These are phyloP conservation scores for Rhogogaster chlorosoma DNA, from an alignment of 2,888 invertebrate species.

Conservation along the genomic window DNA sequence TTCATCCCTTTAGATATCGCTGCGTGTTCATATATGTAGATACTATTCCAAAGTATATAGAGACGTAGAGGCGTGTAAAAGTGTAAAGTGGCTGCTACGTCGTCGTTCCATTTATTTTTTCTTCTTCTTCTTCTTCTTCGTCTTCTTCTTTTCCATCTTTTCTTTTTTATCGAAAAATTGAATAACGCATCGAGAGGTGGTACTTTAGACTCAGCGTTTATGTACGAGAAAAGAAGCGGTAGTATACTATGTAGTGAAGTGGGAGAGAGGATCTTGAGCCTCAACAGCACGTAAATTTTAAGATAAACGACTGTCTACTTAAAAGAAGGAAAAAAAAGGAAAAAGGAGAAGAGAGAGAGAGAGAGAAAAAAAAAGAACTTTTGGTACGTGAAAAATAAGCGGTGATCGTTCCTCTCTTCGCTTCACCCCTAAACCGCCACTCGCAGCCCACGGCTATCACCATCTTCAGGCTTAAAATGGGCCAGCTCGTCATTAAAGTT, in stretches of 20 bases:
- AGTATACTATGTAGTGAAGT: slow-evolving; percentile 9
- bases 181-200: slow-evolving; percentile 44
- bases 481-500: slow-evolving; percentile 43
- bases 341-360: background rate
- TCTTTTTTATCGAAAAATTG: slow-evolving; percentile 46
- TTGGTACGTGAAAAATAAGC: slow-evolving; percentile 45
- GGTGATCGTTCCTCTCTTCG: slow-evolving; percentile 27
- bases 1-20: background rate
- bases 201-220: slow-evolving; percentile 47
- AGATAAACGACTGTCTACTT: slow-evolving; percentile 45
- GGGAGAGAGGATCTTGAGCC: slow-evolving; percentile 13
- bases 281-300: slow-evolving; percentile 48
- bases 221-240: slow-evolving; percentile 6
- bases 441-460: slow-evolving; percentile 36
- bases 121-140: background rate
- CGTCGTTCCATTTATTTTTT: background rate
- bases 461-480: slow-evolving; percentile 43
- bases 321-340: background rate
- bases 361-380: background rate
- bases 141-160: background rate
- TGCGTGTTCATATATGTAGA: background rate
- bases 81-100: slow-evolving; percentile 19
- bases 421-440: background rate
- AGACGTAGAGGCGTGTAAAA: slow-evolving; percentile 21
- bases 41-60: background rate